These are phyloP conservation scores for Zeuzera pyrina DNA, from an alignment of 2,888 invertebrate species.

Conservation along the genomic window DNA sequence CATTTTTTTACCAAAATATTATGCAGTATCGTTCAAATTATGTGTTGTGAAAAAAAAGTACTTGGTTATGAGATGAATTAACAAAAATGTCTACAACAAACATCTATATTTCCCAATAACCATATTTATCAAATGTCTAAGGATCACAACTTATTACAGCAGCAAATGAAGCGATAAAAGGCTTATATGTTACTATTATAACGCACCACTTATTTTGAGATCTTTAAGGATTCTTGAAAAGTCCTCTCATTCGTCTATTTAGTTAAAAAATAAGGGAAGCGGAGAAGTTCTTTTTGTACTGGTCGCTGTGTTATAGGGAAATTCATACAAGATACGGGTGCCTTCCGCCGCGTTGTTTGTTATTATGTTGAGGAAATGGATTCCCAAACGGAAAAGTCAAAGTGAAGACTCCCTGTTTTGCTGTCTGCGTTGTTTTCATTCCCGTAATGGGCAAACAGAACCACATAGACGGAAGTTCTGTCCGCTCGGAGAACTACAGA, in stretches of 20 bases:
- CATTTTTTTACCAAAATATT: too few relatives aligned
- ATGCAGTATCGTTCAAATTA: too few relatives aligned
- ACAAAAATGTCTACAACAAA: slow-evolving; percentile 9
- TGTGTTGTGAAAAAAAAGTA: slow-evolving; percentile 10
- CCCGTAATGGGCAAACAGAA: too few relatives aligned
- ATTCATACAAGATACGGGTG: slow-evolving; percentile 48
- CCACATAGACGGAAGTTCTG: too few relatives aligned
- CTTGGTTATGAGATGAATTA: slow-evolving; percentile 19
- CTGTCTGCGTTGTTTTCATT: slow-evolving; percentile 29
- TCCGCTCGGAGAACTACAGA: too few relatives aligned
- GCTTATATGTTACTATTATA: slow-evolving; percentile 32
- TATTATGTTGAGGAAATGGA: slow-evolving; percentile 55
- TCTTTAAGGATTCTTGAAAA: slow-evolving; percentile 17
- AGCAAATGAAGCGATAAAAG: slow-evolving; percentile 49
- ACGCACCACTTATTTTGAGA: slow-evolving; percentile 26
- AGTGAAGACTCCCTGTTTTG: slow-evolving; percentile 31
- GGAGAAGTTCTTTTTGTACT: slow-evolving; percentile 24
- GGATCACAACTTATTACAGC: slow-evolving; percentile 49
- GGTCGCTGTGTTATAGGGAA: slow-evolving; percentile 30
- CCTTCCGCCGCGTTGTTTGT: slow-evolving; percentile 35
- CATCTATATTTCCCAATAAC: slow-evolving; percentile 33
- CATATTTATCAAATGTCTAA: slow-evolving; percentile 37
- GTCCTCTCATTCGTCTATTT: slow-evolving; percentile 12
- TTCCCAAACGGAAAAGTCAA: slow-evolving; percentile 38
- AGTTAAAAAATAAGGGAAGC: slow-evolving; percentile 14